These are phyloP conservation scores for Archocentrus centrarchus DNA, from an alignment of 2,113 vertebrate species.

Conservation along the genomic window DNA sequence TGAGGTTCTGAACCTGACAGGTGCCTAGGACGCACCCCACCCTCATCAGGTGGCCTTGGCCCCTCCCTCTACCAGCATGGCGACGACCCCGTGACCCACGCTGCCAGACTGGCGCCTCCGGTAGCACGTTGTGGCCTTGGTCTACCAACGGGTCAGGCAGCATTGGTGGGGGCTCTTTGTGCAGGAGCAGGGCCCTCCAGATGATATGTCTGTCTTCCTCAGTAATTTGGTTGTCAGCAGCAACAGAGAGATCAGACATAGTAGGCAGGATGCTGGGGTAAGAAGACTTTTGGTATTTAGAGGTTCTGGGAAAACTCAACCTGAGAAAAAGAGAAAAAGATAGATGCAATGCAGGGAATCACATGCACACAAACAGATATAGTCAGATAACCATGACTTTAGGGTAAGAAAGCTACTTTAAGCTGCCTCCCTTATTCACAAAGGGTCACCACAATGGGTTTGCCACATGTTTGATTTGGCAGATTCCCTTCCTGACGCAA, in stretches of 20 bases:
- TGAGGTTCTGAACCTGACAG: slow-evolving; percentile 93
- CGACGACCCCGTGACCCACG: slow-evolving; percentile 70
- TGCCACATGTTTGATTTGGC: background rate
- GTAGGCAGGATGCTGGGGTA: slow-evolving; percentile 19
- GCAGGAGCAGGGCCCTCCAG: slow-evolving; percentile 58
- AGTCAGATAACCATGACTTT: background rate
- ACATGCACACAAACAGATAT: background rate
- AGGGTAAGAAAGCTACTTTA: background rate
- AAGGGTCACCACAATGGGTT: background rate
- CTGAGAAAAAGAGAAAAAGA: slow-evolving; percentile 41
- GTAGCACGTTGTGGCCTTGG: slow-evolving; percentile 9
- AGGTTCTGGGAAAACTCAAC: slow-evolving; percentile 39
- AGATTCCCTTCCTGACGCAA: background rate
- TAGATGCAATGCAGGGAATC: background rate
- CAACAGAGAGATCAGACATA: slow-evolving; percentile 18
- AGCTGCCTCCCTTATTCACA: background rate
- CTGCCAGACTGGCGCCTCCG: background rate
- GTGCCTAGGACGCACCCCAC: slow-evolving; percentile 90
- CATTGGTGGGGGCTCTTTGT: slow-evolving; percentile 56
- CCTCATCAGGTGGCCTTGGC: slow-evolving; percentile 79
- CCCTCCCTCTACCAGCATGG: slow-evolving; percentile 51
- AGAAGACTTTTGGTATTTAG: slow-evolving; percentile 34
- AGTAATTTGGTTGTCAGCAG: slow-evolving; percentile 33
- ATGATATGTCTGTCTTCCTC: slow-evolving; percentile 47
- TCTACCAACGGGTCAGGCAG: background rate